Conservation (phyloP, 2,113 vertebrate genomes). For the Melanostigma gelatinosum region DNA sequence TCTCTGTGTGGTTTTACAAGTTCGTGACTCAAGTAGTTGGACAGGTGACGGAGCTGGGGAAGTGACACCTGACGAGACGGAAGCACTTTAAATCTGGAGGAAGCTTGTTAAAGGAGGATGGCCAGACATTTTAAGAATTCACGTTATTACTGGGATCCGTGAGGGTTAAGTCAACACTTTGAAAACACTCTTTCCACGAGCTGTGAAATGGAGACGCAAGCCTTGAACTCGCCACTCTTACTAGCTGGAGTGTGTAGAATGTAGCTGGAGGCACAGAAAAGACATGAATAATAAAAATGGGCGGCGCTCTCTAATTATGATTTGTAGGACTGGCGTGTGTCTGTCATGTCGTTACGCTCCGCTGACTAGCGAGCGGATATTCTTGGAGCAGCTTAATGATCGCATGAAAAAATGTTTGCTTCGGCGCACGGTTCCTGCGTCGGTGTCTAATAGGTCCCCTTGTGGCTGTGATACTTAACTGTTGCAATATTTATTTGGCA, state of each 20-base stretch:
- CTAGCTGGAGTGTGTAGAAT: neutral
- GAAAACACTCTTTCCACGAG: neutral
- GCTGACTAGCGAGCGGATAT: conserved; percentile 32
- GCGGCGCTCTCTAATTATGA: conserved; percentile 2
- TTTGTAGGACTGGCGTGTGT: neutral
- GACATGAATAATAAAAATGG: conserved; percentile 9
- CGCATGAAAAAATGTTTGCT: conserved; percentile 46
- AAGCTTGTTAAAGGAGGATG: conserved; percentile 54
- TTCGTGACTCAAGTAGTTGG: conserved; percentile 40
- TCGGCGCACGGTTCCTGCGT: conserved; percentile 30
- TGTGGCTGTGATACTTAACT: conserved; percentile 58
- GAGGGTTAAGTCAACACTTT: conserved; percentile 19
- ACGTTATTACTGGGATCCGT: conserved; percentile 33
- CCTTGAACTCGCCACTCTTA: neutral
- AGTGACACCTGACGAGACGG: conserved; percentile 26
- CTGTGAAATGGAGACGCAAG: neutral
- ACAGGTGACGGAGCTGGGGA: conserved; percentile 9
- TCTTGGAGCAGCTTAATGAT: conserved; percentile 50
- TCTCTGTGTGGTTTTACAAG: neutral
- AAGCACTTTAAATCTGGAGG: conserved; percentile 25
- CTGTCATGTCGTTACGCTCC: conserved; percentile 32
- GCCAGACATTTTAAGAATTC: conserved; percentile 17
- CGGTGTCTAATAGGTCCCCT: conserved; percentile 60
- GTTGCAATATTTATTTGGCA: conserved; percentile 54
- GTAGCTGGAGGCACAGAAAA: neutral